These are phyloP conservation scores for Pristionchus japonicus DNA, from an alignment of 2,888 invertebrate genomes.

Conservation along the genomic window DNA sequence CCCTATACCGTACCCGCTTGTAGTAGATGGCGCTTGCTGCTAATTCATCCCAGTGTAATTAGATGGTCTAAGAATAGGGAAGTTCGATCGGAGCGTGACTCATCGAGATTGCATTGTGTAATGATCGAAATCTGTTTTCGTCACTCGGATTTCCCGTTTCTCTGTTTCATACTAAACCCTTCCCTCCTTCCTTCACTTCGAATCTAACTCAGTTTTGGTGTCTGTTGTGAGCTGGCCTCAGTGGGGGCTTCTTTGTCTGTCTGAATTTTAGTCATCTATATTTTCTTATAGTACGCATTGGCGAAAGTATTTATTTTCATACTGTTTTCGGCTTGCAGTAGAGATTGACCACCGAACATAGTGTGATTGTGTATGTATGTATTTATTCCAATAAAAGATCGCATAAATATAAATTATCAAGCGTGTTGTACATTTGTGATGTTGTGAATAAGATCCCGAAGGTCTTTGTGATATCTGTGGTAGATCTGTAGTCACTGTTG, in stretches of 20 bases:
- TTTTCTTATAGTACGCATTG: background rate
- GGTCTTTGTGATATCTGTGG: conserved; percentile 17
- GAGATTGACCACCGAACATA: conserved; percentile 25
- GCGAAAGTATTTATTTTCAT: background rate
- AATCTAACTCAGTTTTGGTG: background rate
- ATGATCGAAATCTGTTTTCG: background rate
- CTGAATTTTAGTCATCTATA: background rate
- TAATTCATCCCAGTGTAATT: background rate
- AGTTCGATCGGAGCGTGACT: background rate
- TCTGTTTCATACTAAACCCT: background rate
- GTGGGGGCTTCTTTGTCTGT: background rate
- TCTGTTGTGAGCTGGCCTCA: conserved; percentile 16
- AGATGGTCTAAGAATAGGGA: background rate
- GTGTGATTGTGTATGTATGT: conserved; percentile 22
- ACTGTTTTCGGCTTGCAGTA: background rate
- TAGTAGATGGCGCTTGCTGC: background rate
- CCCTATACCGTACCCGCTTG: background rate
- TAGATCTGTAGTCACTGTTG: background rate
- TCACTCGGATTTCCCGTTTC: background rate
- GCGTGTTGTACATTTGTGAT: background rate
- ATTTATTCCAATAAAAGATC: background rate
- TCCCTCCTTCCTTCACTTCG: background rate
- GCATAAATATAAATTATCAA: conserved; percentile 5
- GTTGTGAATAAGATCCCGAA: conserved; percentile 6
- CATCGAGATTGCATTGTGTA: background rate